A percentile compares a stretch with the other conserved stretches of the same genome.
These are phyloP conservation scores for Strix aluco DNA, from an alignment of 2,113 vertebrate species.

Conservation along the genomic window DNA sequence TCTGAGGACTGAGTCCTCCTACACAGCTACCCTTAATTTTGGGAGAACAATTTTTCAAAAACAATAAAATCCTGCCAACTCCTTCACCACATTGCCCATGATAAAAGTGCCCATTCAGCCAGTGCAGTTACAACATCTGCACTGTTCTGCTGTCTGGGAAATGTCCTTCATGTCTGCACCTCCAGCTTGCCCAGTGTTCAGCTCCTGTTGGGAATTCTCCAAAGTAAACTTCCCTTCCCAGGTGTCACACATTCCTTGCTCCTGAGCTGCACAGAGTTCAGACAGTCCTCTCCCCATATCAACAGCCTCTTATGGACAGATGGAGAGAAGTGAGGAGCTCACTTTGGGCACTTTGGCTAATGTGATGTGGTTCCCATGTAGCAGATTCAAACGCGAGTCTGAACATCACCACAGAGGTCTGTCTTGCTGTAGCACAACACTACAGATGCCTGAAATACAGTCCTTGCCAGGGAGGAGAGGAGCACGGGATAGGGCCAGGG, in stretches of 20 bases:
- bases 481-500: not conserved
- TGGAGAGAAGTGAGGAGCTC: not conserved
- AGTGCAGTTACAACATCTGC: not conserved
- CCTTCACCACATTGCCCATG: not conserved
- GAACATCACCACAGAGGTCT: not conserved
- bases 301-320: fast-evolving
- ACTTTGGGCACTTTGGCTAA: not conserved
- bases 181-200: not conserved
- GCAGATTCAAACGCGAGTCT: not conserved
- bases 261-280: not conserved
- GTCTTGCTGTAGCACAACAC: not conserved
- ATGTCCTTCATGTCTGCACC: not conserved
- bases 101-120: not conserved
- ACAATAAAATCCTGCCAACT: not conserved
- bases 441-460: not conserved
- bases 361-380: not conserved
- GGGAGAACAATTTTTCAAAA: not conserved
- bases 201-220: not conserved
- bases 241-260: not conserved
- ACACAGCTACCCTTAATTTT: not conserved
- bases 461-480: not conserved
- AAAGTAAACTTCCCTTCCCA: not conserved
- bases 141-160: not conserved
- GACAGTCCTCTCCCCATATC: not conserved
- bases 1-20: not conserved